A percentile compares a stretch with the other conserved stretches of the same genome.
Evolutionary conservation across 2,113 vertebrate genomes (phyloP).

Genomic region (Rissa tridactyla): DNA sequence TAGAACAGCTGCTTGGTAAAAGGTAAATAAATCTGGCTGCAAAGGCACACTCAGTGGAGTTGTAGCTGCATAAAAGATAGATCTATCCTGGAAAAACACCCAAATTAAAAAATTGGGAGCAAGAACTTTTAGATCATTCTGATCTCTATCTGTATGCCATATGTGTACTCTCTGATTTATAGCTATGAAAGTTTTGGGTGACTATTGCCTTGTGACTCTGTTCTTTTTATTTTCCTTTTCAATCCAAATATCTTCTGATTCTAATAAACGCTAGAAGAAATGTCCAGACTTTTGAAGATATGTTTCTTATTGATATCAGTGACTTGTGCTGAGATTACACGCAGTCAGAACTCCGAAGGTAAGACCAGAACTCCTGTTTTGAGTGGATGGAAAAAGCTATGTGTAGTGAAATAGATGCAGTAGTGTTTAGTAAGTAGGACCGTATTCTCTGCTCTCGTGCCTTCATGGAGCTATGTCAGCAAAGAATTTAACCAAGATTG

Average conservation of each 20-base stretch:
- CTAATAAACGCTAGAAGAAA: conserved; percentile 39
- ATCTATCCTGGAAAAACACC: neutral
- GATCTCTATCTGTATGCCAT: neutral
- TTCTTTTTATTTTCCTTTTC: conserved; percentile 18
- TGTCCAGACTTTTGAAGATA: conserved; percentile 30
- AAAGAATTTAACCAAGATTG: neutral
- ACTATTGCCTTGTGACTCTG: conserved; percentile 37
- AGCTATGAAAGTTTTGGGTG: neutral
- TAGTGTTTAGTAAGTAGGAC: neutral
- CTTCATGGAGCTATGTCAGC: neutral
- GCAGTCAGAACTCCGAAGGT: conserved; percentile 58
- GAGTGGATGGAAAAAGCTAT: neutral
- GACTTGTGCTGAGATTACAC: neutral
- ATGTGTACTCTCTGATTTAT: neutral
- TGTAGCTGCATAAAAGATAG: neutral
- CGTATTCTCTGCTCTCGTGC: neutral
- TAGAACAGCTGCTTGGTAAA: neutral
- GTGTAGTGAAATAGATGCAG: neutral
- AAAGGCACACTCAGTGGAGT: neutral
- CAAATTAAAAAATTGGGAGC: neutral
- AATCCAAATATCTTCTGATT: conserved; percentile 1
- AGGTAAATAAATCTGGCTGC: neutral
- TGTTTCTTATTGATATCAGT: conserved; percentile 49
- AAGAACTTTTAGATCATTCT: neutral
- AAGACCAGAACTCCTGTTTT: conserved; percentile 33